Conservation (phyloP, 2,113 vertebrate species). For the Arvicanthis niloticus region DNA sequence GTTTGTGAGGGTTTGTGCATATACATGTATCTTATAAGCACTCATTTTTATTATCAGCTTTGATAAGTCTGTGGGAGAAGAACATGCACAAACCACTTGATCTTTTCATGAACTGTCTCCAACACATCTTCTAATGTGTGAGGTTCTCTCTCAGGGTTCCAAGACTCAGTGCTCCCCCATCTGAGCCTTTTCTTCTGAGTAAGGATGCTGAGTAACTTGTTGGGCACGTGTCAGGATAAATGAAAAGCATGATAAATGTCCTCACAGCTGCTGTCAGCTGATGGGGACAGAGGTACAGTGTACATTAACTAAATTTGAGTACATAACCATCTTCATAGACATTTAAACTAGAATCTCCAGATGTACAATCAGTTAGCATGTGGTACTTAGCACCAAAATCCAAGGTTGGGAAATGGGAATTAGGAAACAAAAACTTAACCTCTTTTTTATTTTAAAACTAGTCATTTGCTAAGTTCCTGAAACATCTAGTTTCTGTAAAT, state of each 20-base stretch:
- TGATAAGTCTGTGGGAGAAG: constrained; percentile 51
- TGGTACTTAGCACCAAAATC: constrained; percentile 20
- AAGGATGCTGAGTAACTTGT: constrained; percentile 66
- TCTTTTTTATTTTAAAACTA: constrained; percentile 41
- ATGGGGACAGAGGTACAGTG: constrained; percentile 47
- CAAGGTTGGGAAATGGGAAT: constrained; percentile 57
- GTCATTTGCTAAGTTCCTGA: constrained; percentile 49
- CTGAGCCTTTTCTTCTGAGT: constrained; percentile 60
- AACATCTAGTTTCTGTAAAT: constrained; percentile 26
- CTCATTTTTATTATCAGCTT: constrained; percentile 50
- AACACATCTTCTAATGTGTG: background rate
- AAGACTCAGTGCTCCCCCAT: constrained; percentile 50
- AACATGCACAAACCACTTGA: background rate
- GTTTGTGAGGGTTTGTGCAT: background rate
- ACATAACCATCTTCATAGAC: constrained; percentile 75
- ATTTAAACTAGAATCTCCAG: background rate
- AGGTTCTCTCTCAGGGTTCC: constrained; percentile 3
- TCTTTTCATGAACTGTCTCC: constrained; percentile 66
- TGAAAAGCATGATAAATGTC: background rate
- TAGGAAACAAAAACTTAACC: background rate
- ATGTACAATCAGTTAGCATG: too few species aligned
- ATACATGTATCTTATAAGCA: background rate
- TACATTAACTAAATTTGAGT: constrained; percentile 51
- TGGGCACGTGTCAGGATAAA: background rate
- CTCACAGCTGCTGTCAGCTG: constrained; percentile 66